Evolutionary conservation across 1,140 invertebrate species (phyloP), one percentile per base, ranked within the genome.

Genomic region (Pseudomyrmex flavicornis): DNA sequence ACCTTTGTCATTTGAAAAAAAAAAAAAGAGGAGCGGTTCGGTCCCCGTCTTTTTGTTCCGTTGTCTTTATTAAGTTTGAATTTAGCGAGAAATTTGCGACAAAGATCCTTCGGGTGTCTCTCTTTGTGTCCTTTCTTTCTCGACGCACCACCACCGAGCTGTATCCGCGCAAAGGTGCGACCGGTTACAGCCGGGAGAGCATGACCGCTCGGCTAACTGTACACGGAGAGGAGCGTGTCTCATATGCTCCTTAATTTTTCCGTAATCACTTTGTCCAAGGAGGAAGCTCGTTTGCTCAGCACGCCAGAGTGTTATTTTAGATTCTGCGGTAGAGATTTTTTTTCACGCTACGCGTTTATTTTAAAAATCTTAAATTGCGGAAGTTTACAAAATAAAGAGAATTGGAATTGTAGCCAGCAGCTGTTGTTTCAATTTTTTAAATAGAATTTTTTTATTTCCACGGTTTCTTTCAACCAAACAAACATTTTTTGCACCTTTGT

Each of bases 181-280:
- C 76, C 66, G 73, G 83, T 86, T 72, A 85, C 83, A 72, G 48
- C 56, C 65, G 46, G 46, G 61, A 17, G 72, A 88, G 85, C 87
- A 82, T 82, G 85, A 87, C 83, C 65, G 76, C 59, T 50, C 66
- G 83, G 65, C 22, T 88, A 88, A 88, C 87, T 82, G 87, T 85
- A 82, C 20, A 61, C 52, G 2, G 58, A 61, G 56, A 61, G 35
- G 35, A 69, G 46, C 59, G 9, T 82, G 44, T 75, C 62, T 75
- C 52, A 13, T 52, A 50, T 75, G 46, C 79, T 72, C 48, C 70
- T 74, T 82, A 50, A 56, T 48, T 35, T 35, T 35, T 82, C 48
- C 52, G 35, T 61, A 58, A 79, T 56, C 65, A 68, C 2, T 76
- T 87, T 59, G 58, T 35, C n/a, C 17, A 17, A 17, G 4, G 4